Evolutionary conservation across 2,797 vertebrate genomes (phyloP).

Genomic region (Melopsittacus undulatus): DNA sequence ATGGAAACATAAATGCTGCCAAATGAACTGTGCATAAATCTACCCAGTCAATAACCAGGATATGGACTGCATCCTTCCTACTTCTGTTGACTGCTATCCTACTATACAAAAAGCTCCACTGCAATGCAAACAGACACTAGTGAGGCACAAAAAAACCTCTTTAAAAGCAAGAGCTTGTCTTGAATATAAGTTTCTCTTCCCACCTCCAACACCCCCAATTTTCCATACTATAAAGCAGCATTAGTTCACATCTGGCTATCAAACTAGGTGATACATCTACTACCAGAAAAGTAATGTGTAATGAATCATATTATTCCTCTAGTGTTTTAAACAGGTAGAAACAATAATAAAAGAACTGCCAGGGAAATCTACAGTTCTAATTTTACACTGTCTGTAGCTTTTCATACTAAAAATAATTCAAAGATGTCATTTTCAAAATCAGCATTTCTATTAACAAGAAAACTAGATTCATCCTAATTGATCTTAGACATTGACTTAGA

Average conservation of each 20-base stretch:
- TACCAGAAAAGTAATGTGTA: background rate
- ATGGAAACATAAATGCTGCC: background rate
- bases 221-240: background rate
- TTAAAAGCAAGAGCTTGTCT: background rate
- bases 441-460: background rate
- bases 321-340: constrained; percentile 18
- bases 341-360: background rate
- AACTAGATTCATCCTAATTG: background rate
- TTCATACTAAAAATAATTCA: constrained; percentile 8
- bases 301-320: background rate
- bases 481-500: background rate
- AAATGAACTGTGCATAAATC: background rate
- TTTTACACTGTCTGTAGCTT: background rate
- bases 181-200: background rate
- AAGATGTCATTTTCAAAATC: background rate
- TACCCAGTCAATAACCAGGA: background rate
- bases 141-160: background rate
- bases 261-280: background rate
- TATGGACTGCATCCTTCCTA: background rate
- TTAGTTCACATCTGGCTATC: background rate
- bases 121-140: background rate
- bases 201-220: background rate
- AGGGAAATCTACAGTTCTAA: background rate
- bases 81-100: background rate
- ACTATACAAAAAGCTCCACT: background rate